Evolutionary conservation across 2,888 invertebrate species (phyloP).

Genomic region (Microplitis deprimator): DNA sequence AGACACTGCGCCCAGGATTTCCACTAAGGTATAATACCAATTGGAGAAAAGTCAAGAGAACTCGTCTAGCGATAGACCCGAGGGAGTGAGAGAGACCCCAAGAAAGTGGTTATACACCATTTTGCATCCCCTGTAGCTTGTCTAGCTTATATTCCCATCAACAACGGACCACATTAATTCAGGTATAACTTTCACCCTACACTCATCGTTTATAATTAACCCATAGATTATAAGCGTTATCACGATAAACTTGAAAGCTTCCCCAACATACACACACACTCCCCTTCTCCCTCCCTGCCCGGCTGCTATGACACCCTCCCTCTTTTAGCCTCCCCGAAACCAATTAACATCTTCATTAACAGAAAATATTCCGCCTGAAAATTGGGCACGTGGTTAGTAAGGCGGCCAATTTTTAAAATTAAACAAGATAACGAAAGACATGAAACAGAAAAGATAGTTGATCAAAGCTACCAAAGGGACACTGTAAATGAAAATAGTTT

Average conservation of each 20-base stretch:
- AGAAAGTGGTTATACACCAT: not conserved
- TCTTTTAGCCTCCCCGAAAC: slow-evolving; percentile 7
- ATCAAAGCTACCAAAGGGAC: slow-evolving; percentile 18
- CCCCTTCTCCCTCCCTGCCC: not conserved
- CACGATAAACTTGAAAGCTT: slow-evolving; percentile 15
- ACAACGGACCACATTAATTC: slow-evolving; percentile 19
- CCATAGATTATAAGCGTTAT: slow-evolving; percentile 38
- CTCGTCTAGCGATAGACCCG: slow-evolving; percentile 14
- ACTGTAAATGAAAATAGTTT: slow-evolving; percentile 11
- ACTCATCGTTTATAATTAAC: slow-evolving; percentile 41
- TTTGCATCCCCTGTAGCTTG: slow-evolving; percentile 32
- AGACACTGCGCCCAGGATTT: slow-evolving; percentile 51
- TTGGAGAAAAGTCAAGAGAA: not conserved
- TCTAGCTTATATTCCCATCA: slow-evolving; percentile 36
- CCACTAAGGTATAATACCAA: slow-evolving; percentile 43
- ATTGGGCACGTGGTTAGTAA: not conserved
- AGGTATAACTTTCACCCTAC: slow-evolving; percentile 29
- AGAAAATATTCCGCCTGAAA: not conserved
- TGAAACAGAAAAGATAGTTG: not conserved
- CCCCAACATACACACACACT: not conserved
- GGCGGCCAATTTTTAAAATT: too few relatives aligned
- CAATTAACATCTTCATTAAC: slow-evolving; percentile 38
- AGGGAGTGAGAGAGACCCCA: not conserved
- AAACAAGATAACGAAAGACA: too few relatives aligned
- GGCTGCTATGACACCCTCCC: not conserved